Percentiles rank a stretch among this genome's conserved stretches.
phyloP scores from a whole-genome alignment of 1,140 invertebrate genomes.

The Zaprionus vittiger region DNA sequence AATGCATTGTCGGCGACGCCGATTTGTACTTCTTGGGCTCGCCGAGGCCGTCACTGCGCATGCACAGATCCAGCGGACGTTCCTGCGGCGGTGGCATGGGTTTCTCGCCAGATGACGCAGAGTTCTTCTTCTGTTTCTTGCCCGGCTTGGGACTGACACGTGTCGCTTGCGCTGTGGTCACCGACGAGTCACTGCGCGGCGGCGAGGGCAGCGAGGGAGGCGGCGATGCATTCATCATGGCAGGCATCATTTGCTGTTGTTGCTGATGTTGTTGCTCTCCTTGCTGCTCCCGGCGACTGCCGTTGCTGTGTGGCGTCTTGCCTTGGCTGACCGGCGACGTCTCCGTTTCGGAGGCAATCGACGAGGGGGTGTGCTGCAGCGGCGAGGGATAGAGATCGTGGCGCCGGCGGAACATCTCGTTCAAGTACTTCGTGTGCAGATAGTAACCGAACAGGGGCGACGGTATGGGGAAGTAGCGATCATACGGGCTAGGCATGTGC shows the following conservation, averaged over 20 bases:
- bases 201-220: slow-evolving; percentile 80
- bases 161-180: slow-evolving; percentile 41
- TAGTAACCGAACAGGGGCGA: slow-evolving; percentile 89
- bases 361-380: slow-evolving; percentile 79
- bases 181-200: slow-evolving; percentile 77
- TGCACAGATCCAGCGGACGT: slow-evolving; percentile 93
- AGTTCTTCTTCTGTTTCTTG: slow-evolving; percentile 62
- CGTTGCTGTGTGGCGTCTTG: slow-evolving; percentile 24
- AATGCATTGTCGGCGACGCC: slow-evolving; percentile 69
- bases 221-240: slow-evolving; percentile 62
- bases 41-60: slow-evolving; percentile 83
- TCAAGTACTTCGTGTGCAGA: slow-evolving; percentile 90
- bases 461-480: slow-evolving; percentile 87
- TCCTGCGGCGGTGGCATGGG: slow-evolving; percentile 88
- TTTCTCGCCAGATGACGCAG: slow-evolving; percentile 51
- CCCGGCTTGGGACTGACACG: slow-evolving; percentile 57
- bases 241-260: slow-evolving; percentile 51
- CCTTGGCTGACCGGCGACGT: slow-evolving; percentile 64
- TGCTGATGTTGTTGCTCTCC: slow-evolving; percentile 34
- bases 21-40: slow-evolving; percentile 71
- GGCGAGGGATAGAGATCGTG: slow-evolving; percentile 89
- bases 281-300: slow-evolving; percentile 4
- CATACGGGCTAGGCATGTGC: slow-evolving; percentile 85
- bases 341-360: slow-evolving; percentile 76
- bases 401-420: slow-evolving; percentile 88